phyloP scores from a whole-genome alignment of 2,888 invertebrate species.

The Nephrotoma appendiculata region DNA sequence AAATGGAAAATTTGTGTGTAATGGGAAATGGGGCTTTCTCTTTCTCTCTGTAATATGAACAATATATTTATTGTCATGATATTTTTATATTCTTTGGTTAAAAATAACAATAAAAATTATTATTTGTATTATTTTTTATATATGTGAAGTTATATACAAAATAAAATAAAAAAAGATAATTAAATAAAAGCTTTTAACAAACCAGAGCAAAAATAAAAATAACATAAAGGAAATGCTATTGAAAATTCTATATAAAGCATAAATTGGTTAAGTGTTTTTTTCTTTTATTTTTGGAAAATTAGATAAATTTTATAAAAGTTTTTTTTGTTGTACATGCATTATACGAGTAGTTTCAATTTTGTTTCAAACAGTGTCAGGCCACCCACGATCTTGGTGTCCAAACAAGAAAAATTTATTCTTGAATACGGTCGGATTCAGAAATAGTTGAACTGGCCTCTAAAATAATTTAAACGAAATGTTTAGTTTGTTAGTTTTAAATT shows the following conservation, averaged over 20 bases:
- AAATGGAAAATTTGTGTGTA: not conserved
- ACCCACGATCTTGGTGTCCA: not conserved
- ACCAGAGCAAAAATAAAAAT: not conserved
- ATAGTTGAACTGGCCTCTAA: too few species aligned
- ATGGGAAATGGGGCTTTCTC: not conserved
- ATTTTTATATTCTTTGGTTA: not conserved
- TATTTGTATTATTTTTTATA: not conserved
- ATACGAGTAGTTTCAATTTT: not conserved
- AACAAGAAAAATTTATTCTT: not conserved
- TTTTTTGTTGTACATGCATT: not conserved
- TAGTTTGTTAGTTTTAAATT: too few species aligned
- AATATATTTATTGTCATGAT: not conserved
- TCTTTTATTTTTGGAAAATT: not conserved
- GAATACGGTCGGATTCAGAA: not conserved
- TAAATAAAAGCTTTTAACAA: not conserved
- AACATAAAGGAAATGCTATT: not conserved
- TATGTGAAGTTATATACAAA: not conserved
- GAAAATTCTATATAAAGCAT: not conserved
- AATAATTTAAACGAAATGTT: too few species aligned
- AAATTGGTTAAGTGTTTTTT: not conserved
- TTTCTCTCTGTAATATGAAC: not conserved
- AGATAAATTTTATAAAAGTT: not conserved
- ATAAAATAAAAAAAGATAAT: not conserved
- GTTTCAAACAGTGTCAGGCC: not conserved
- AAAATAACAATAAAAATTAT: not conserved